A percentile compares a stretch with the other conserved stretches of the same genome.
Evolutionary conservation across 2,888 invertebrate species (phyloP).

Genomic region (Ceramica pisi): DNA sequence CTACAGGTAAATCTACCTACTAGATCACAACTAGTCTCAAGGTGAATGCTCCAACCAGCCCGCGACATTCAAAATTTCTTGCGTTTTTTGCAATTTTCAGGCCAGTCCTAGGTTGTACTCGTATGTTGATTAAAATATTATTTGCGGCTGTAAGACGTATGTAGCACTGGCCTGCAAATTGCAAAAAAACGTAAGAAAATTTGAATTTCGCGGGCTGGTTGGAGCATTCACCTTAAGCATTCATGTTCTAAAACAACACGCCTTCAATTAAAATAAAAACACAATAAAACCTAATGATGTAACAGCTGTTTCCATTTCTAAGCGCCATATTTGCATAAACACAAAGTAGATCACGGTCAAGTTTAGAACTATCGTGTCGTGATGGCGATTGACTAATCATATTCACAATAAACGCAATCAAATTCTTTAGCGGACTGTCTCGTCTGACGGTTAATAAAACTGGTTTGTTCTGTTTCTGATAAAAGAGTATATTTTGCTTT

Average conservation of each 20-base stretch:
- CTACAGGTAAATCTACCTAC: no score
- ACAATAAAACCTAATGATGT: slow-evolving; percentile 37
- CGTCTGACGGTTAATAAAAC: slow-evolving; percentile 10
- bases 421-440: slow-evolving; percentile 43
- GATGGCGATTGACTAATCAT: slow-evolving; percentile 49
- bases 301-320: slow-evolving; percentile 51
- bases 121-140: no score
- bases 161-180: no score
- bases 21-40: no score
- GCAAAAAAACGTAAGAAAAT: no score
- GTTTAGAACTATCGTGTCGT: slow-evolving; percentile 52
- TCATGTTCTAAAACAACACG: not conserved
- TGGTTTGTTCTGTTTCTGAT: slow-evolving; percentile 32
- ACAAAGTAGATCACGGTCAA: slow-evolving; percentile 53
- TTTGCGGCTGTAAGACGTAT: no score
- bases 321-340: slow-evolving; percentile 47
- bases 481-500: not conserved
- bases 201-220: no score
- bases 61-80: no score
- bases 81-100: no score
- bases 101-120: no score
- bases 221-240: no score
- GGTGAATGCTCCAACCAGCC: no score
- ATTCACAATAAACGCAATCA: slow-evolving; percentile 43
- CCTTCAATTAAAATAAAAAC: slow-evolving; percentile 30